A percentile compares a stretch with the other conserved stretches of the same genome.
phyloP scores from a whole-genome alignment of 2,113 vertebrate species.

The Phylloscopus whistleri region DNA sequence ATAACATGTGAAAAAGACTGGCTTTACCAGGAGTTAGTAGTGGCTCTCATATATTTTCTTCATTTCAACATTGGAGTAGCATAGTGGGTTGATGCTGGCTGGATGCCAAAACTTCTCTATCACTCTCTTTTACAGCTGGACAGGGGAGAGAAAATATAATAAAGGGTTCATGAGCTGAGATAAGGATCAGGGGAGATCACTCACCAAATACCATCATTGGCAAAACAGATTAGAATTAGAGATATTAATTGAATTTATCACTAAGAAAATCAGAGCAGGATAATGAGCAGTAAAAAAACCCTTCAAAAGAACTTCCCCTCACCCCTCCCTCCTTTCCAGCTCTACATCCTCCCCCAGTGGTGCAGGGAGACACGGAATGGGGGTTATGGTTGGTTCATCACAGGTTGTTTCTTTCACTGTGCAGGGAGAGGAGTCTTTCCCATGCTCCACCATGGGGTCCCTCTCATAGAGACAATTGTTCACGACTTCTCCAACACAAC shows the following conservation, averaged over 20 bases:
- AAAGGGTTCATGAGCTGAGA: not conserved
- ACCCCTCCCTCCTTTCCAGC: not conserved
- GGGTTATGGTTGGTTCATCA: not conserved
- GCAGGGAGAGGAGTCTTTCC: not conserved
- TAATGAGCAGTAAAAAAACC: not conserved
- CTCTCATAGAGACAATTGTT: not conserved
- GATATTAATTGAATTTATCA: not conserved
- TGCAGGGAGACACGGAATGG: no score
- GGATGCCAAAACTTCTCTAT: not conserved
- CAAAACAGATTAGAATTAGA: not conserved
- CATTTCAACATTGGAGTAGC: not conserved
- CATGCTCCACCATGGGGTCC: not conserved
- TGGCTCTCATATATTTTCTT: not conserved
- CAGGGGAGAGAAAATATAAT: not conserved
- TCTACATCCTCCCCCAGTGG: not conserved
- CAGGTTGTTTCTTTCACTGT: not conserved
- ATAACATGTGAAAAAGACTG: not conserved
- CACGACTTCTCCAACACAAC: fast-evolving
- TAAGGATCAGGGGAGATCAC: not conserved
- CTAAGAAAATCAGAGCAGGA: not conserved
- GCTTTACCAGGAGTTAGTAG: not conserved
- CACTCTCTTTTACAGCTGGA: not conserved
- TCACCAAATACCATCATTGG: not conserved
- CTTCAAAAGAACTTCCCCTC: not conserved
- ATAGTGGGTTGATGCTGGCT: not conserved